These are phyloP conservation scores for Melanerpes aurifrons DNA, from an alignment of 2,113 vertebrate species.

Conservation along the genomic window DNA sequence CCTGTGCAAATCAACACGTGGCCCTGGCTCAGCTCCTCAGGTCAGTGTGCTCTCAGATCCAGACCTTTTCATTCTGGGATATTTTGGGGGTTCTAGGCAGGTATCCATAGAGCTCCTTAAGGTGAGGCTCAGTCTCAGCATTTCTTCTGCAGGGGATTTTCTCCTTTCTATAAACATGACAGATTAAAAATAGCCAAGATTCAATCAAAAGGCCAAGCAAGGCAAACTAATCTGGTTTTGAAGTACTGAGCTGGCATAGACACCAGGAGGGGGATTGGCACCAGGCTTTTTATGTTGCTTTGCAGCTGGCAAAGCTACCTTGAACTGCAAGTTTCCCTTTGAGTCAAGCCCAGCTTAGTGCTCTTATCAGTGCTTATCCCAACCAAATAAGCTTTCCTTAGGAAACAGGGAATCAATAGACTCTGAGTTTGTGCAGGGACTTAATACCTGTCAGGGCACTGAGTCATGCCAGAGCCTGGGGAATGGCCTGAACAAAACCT, in stretches of 20 bases:
- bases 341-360: background rate
- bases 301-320: background rate
- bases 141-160: constrained; percentile 6
- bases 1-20: background rate
- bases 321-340: background rate
- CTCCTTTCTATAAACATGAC: background rate
- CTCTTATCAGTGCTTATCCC: background rate
- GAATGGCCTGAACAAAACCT: background rate
- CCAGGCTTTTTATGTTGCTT: background rate
- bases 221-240: background rate
- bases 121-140: background rate
- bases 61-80: background rate
- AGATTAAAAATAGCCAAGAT: constrained; percentile 31
- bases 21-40: background rate
- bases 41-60: background rate
- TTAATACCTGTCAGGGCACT: background rate
- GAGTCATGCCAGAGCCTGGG: background rate
- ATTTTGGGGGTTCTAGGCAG: background rate
- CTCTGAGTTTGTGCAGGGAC: background rate
- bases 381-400: background rate
- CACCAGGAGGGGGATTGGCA: background rate
- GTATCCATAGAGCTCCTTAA: background rate
- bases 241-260: background rate
- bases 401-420: background rate
- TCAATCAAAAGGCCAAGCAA: background rate